These are phyloP conservation scores for Parthenolecanium corni DNA, from an alignment of 2,888 invertebrate species.

Conservation along the genomic window DNA sequence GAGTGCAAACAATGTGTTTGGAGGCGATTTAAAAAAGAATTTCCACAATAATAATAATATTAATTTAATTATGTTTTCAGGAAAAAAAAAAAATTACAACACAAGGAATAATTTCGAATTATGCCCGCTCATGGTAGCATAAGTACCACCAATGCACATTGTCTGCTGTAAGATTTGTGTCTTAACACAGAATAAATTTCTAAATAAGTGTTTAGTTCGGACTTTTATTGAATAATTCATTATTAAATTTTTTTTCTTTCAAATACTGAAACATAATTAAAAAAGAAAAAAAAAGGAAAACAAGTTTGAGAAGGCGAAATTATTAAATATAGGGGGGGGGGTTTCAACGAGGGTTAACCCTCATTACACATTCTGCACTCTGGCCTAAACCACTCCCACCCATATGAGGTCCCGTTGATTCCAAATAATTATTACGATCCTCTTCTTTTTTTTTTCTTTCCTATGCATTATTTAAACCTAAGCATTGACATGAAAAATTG, in stretches of 20 bases:
- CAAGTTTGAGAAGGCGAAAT: slow-evolving; percentile 4
- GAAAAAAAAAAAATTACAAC: not conserved
- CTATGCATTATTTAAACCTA: slow-evolving; percentile 26
- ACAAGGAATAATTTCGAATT: slow-evolving; percentile 3
- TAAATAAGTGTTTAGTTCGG: not conserved
- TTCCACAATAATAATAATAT: not conserved
- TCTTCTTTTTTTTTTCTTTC: no score
- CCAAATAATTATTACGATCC: slow-evolving; percentile 20
- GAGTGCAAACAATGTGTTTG: slow-evolving; percentile 81
- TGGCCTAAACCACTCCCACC: slow-evolving; percentile 34
- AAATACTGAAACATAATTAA: not conserved
- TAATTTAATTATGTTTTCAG: not conserved
- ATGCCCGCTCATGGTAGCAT: slow-evolving; percentile 20
- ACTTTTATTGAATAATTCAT: no score
- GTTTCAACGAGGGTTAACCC: slow-evolving; percentile 13
- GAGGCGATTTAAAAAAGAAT: slow-evolving; percentile 52
- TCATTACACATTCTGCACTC: slow-evolving; percentile 36
- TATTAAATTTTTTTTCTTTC: not conserved
- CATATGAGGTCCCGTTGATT: slow-evolving; percentile 19
- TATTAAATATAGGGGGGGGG: slow-evolving; percentile 9
- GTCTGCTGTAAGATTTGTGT: slow-evolving; percentile 11
- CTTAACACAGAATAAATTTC: not conserved
- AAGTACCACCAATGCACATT: slow-evolving; percentile 21
- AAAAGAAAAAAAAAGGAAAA: slow-evolving; percentile 11
- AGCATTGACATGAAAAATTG: slow-evolving; percentile 10